A percentile compares a stretch with the other conserved stretches of the same genome.
Evolutionary conservation across 2,113 vertebrate genomes (phyloP).

Genomic region (Fregata magnificens): DNA sequence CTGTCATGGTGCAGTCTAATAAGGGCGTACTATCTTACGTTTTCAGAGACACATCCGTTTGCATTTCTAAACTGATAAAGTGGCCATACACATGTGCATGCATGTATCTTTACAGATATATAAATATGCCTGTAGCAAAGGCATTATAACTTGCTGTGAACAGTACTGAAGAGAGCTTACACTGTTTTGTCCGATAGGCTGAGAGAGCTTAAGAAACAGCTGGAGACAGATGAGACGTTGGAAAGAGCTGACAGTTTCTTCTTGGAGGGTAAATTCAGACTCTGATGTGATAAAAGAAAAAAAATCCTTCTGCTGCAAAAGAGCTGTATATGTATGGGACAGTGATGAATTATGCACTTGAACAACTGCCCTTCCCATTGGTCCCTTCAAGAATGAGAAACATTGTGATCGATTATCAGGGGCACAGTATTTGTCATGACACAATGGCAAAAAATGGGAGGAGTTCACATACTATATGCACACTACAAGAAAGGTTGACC

Average conservation of each 20-base stretch:
- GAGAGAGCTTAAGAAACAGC: not conserved
- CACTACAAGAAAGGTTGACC: not conserved
- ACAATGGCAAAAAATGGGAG: not conserved
- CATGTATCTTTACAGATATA: not conserved
- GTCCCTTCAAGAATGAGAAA: not conserved
- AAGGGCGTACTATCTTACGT: not conserved
- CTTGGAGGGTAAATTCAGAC: not conserved
- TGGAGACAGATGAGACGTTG: not conserved
- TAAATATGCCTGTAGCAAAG: not conserved
- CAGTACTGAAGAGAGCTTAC: not conserved
- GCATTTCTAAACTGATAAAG: not conserved
- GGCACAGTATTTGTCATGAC: not conserved
- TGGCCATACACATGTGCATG: not conserved
- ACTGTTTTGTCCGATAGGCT: not conserved
- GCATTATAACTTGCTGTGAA: not conserved
- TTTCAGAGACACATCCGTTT: not conserved
- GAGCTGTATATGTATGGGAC: not conserved
- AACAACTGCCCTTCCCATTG: not conserved
- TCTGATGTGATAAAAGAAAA: not conserved
- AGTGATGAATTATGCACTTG: not conserved
- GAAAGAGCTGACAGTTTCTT: not conserved
- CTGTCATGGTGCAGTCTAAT: not conserved
- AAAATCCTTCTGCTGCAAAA: not conserved
- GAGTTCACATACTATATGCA: not conserved
- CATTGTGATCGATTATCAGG: not conserved